Evolutionary conservation across 1,140 invertebrate genomes (phyloP).

Genomic region (Epicauta chinensis): DNA sequence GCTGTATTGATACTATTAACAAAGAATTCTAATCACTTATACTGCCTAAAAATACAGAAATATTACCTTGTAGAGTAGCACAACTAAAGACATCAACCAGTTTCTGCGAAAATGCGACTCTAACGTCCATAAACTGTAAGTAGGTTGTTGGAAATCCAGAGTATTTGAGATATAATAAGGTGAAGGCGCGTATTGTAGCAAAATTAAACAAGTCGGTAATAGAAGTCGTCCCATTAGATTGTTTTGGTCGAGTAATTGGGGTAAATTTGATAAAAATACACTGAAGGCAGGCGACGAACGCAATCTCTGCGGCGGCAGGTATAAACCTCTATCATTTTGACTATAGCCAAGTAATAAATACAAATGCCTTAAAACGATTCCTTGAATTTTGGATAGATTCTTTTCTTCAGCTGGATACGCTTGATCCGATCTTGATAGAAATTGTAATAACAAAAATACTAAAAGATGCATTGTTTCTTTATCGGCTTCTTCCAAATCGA

Average conservation of each 20-base stretch:
- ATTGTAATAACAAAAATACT: slow-evolving; percentile 95
- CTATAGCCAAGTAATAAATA: slow-evolving; percentile 90
- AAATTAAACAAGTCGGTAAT: slow-evolving; percentile 73
- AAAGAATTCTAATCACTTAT: background rate
- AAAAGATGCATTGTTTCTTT: slow-evolving; percentile 92
- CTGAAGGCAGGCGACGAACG: slow-evolving; percentile 90
- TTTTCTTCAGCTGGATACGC: slow-evolving; percentile 85
- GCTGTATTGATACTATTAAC: slow-evolving; percentile 81
- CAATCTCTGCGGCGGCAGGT: slow-evolving; percentile 79
- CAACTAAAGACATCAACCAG: slow-evolving; percentile 91
- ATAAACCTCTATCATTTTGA: slow-evolving; percentile 82
- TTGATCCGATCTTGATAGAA: slow-evolving; percentile 70
- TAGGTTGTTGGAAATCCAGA: slow-evolving; percentile 51
- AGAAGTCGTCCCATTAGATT: slow-evolving; percentile 83
- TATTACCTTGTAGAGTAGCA: slow-evolving; percentile 90
- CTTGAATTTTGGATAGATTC: slow-evolving; percentile 66
- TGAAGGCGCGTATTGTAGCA: slow-evolving; percentile 84
- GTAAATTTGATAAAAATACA: slow-evolving; percentile 87
- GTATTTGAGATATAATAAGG: slow-evolving; percentile 52
- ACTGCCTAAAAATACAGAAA: background rate
- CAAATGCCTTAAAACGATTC: slow-evolving; percentile 85
- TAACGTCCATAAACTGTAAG: slow-evolving; percentile 82
- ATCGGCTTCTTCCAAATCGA: slow-evolving; percentile 92
- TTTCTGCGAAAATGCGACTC: slow-evolving; percentile 77
- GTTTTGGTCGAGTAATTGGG: slow-evolving; percentile 91